These are phyloP conservation scores for Hesperophylax magnus DNA, from an alignment of 1,140 invertebrate species.

Conservation along the genomic window DNA sequence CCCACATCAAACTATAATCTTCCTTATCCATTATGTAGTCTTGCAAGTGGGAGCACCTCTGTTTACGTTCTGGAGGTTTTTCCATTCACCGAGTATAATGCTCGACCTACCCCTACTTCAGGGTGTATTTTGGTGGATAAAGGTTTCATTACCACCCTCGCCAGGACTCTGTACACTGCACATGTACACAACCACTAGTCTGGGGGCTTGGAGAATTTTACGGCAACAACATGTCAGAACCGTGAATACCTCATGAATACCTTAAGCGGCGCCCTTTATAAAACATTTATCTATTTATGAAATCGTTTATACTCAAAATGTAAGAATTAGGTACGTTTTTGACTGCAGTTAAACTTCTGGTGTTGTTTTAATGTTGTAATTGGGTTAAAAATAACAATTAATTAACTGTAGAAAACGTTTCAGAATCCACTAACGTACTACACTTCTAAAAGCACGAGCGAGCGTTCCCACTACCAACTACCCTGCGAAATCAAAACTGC, in stretches of 20 bases:
- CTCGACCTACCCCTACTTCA: constrained; percentile 9
- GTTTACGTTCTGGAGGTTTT: constrained; percentile 48
- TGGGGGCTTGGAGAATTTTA: constrained; percentile 11
- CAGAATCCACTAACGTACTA: no score
- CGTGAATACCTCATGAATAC: neutral
- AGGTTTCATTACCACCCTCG: constrained; percentile 25
- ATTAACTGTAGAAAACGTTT: no score
- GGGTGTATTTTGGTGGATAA: constrained; percentile 24
- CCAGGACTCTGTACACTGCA: neutral
- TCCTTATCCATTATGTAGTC: constrained; percentile 13
- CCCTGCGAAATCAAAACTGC: no score
- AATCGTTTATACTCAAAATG: neutral
- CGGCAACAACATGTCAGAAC: constrained; percentile 16
- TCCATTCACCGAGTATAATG: constrained; percentile 48
- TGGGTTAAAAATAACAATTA: no score
- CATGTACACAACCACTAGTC: neutral
- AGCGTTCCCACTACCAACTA: no score
- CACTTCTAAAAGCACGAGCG: no score
- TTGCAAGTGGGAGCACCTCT: constrained; percentile 23
- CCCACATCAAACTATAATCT: constrained; percentile 26
- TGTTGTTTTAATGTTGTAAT: no score
- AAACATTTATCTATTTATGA: neutral
- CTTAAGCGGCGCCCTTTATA: constrained; percentile 3
- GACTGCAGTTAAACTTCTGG: no score
- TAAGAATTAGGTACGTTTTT: no score